Conservation (phyloP, 2,888 invertebrate genomes). For the Mythimna albipuncta region DNA sequence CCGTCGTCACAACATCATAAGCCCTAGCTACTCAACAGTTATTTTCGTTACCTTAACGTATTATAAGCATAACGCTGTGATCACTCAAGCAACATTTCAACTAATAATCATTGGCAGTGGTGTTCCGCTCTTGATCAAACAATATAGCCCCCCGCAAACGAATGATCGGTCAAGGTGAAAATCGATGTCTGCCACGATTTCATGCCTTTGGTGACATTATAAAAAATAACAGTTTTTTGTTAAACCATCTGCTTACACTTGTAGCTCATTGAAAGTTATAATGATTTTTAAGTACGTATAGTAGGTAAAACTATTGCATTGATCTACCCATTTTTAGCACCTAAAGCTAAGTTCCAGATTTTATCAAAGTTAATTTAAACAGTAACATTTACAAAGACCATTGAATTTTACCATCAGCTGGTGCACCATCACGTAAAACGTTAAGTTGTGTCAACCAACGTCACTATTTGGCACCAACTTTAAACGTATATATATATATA, state of each 20-base stretch:
- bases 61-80: conserved; percentile 70
- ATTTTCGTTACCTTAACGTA: conserved; percentile 47
- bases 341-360: too few relatives aligned
- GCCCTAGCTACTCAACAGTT: conserved; percentile 46
- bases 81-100: conserved; percentile 72
- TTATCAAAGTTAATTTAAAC: too few relatives aligned
- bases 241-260: background rate
- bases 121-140: conserved; percentile 78
- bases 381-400: too few relatives aligned
- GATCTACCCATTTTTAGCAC: too few relatives aligned
- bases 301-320: too few relatives aligned
- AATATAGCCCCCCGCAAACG: conserved; percentile 76
- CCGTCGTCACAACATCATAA: conserved; percentile 53
- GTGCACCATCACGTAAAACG: too few relatives aligned
- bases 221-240: conserved; percentile 23
- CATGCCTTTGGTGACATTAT: conserved; percentile 69
- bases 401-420: too few relatives aligned
- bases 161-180: conserved; percentile 84
- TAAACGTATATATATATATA: too few relatives aligned
- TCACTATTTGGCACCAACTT: too few relatives aligned
- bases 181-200: conserved; percentile 82
- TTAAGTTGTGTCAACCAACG: too few relatives aligned
- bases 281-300: too few relatives aligned
- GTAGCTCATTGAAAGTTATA: background rate
- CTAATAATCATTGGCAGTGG: conserved; percentile 67